These are phyloP conservation scores for Natator depressus DNA, from an alignment of 2,113 vertebrate species.

Conservation along the genomic window DNA sequence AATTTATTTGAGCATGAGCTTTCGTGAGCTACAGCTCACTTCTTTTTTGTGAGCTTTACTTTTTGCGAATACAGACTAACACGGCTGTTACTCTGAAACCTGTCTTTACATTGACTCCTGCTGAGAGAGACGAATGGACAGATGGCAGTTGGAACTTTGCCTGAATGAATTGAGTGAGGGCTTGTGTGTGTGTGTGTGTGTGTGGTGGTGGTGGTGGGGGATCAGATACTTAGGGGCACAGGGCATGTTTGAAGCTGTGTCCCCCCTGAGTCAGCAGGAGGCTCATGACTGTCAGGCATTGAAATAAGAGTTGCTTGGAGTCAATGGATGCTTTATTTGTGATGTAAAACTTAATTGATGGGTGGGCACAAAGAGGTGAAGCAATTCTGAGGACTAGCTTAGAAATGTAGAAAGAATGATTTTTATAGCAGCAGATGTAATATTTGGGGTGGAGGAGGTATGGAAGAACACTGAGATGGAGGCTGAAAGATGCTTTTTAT, in stretches of 20 bases:
- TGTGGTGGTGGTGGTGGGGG: no score
- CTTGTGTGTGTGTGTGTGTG: neutral
- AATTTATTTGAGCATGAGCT: no score
- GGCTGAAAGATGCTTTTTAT: conserved; percentile 36
- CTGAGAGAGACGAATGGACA: neutral
- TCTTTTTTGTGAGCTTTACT: no score
- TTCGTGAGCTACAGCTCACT: no score
- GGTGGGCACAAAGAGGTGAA: conserved; percentile 53
- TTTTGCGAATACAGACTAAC: no score
- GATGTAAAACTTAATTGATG: conserved; percentile 40
- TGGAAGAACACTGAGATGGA: conserved; percentile 30
- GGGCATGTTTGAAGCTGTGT: conserved; percentile 11
- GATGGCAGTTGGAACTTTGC: conserved; percentile 27
- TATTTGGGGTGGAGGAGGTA: conserved; percentile 24
- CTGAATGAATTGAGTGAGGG: conserved; percentile 32
- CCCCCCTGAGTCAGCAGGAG: conserved; percentile 13
- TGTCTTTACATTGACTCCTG: neutral
- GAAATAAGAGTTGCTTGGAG: conserved; percentile 60
- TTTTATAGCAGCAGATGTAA: conserved; percentile 56
- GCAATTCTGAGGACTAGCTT: conserved; percentile 53
- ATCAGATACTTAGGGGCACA: neutral
- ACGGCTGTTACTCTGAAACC: no score
- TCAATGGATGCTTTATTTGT: conserved; percentile 37
- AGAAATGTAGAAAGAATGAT: conserved; percentile 40
- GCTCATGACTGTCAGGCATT: conserved; percentile 19